Evolutionary conservation across 2,113 vertebrate genomes (phyloP).

Genomic region (Andinoacara biseriatus): DNA sequence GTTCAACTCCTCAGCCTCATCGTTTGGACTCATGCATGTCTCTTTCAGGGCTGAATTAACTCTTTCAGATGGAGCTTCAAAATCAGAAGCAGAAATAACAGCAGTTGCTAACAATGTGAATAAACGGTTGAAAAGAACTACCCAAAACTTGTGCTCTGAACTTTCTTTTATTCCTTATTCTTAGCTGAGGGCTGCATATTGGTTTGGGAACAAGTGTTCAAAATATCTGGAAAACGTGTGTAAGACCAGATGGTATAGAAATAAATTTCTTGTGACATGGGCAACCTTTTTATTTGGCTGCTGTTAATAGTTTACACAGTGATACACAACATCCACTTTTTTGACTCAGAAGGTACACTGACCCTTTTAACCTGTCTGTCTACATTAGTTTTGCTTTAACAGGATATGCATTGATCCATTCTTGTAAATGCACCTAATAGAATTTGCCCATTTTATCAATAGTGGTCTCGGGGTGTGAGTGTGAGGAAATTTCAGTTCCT

Average conservation of each 20-base stretch:
- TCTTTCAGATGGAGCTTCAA: background rate
- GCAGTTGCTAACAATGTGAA: slow-evolving; percentile 1
- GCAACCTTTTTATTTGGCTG: background rate
- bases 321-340: background rate
- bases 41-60: slow-evolving; percentile 48
- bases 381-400: background rate
- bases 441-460: slow-evolving; percentile 1
- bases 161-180: too few relatives aligned
- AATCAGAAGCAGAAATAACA: background rate
- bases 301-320: background rate
- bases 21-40: background rate
- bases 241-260: background rate
- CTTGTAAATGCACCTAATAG: slow-evolving; percentile 19
- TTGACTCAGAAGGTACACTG: background rate
- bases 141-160: background rate
- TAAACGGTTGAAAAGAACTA: slow-evolving; percentile 27
- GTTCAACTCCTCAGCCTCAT: background rate
- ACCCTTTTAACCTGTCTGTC: background rate
- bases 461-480: background rate
- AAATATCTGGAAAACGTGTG: background rate
- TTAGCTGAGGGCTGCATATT: too few relatives aligned
- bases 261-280: background rate
- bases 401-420: slow-evolving; percentile 52
- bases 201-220: too few relatives aligned
- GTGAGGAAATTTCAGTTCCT: too few relatives aligned